phyloP scores from a whole-genome alignment of 2,888 invertebrate genomes.

The Erpobdella octoculata region DNA sequence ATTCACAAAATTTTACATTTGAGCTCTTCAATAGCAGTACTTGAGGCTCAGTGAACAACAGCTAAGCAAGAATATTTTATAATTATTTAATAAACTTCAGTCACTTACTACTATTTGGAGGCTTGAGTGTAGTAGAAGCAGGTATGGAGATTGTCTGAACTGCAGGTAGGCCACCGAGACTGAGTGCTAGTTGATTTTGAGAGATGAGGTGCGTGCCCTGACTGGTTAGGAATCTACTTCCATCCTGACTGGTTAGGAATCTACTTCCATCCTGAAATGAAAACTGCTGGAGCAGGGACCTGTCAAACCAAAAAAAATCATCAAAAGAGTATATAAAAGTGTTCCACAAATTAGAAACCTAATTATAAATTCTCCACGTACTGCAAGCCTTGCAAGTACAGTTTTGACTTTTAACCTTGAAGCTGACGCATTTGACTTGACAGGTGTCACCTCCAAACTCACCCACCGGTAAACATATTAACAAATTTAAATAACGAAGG shows the following conservation, averaged over 20 bases:
- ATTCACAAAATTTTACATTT: neutral
- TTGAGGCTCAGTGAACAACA: neutral
- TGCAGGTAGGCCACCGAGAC: neutral
- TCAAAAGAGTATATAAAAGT: neutral
- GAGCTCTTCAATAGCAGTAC: neutral
- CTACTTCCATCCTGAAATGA: neutral
- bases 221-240: neutral
- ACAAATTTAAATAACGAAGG: neutral
- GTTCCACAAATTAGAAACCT: too few relatives aligned
- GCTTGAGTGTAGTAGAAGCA: neutral
- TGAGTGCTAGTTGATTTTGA: neutral
- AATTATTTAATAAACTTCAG: too few relatives aligned
- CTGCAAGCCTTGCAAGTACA: too few relatives aligned
- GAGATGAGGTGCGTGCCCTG: neutral
- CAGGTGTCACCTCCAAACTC: too few relatives aligned
- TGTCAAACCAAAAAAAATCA: neutral
- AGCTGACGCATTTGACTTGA: too few relatives aligned
- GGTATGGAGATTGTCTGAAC: constrained; percentile 14
- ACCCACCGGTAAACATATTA: neutral
- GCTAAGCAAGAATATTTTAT: too few relatives aligned
- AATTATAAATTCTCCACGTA: too few relatives aligned
- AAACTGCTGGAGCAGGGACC: constrained; percentile 3
- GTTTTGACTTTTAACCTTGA: too few relatives aligned
- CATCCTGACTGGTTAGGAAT: constrained; percentile 1
- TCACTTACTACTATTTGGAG: neutral